These are phyloP conservation scores for Dicerorhinus sumatrensis DNA, from an alignment of 2,113 vertebrate species.

Conservation along the genomic window DNA sequence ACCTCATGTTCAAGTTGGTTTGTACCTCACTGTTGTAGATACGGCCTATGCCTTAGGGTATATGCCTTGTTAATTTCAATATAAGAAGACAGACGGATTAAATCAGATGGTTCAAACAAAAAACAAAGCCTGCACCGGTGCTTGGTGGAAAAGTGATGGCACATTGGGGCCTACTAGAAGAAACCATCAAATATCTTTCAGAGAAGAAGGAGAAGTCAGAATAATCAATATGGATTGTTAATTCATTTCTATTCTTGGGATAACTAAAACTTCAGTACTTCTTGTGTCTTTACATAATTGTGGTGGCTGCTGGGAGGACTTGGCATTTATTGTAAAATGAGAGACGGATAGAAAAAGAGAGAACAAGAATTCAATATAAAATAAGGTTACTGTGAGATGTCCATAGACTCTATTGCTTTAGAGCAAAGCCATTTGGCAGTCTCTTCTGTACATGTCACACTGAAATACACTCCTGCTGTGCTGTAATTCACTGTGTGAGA, in stretches of 20 bases:
- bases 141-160: constrained; percentile 56
- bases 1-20: constrained; percentile 87
- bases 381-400: constrained; percentile 43
- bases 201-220: constrained; percentile 51
- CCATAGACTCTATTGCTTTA: neutral
- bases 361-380: neutral
- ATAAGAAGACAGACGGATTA: constrained; percentile 85
- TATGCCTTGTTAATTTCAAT: constrained; percentile 87
- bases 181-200: constrained; percentile 66
- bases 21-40: constrained; percentile 82
- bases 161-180: constrained; percentile 66
- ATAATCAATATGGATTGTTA: constrained; percentile 62
- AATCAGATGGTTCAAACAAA: constrained; percentile 77
- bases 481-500: constrained; percentile 50
- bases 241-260: constrained; percentile 56
- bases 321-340: constrained; percentile 51
- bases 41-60: constrained; percentile 83
- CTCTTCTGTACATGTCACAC: neutral
- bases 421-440: neutral
- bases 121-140: constrained; percentile 68
- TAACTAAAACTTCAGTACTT: neutral
- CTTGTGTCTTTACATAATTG: constrained; percentile 52
- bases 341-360: neutral
- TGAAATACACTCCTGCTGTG: constrained; percentile 46
- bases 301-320: neutral